A percentile compares a stretch with the other conserved stretches of the same genome.
These are phyloP conservation scores for Hypothenemus hampei DNA, from an alignment of 1,140 invertebrate genomes.

Conservation along the genomic window DNA sequence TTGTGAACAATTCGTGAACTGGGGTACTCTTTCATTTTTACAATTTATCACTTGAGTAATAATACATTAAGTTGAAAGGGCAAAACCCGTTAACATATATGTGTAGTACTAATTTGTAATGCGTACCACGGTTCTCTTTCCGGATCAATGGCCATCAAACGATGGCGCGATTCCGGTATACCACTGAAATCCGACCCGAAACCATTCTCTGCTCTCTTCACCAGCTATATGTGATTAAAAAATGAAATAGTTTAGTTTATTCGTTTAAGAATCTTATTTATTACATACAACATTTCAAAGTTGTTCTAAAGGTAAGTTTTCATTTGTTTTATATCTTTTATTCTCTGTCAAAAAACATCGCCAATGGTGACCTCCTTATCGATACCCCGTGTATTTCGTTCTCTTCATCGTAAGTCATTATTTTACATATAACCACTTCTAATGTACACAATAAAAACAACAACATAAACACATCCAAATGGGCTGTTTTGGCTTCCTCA, in stretches of 20 bases:
- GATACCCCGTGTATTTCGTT: constrained; percentile 17
- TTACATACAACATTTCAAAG: not conserved
- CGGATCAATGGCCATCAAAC: constrained; percentile 33
- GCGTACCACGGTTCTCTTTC: constrained; percentile 15
- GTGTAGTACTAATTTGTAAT: constrained; percentile 1
- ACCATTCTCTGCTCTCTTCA: constrained; percentile 5
- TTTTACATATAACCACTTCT: constrained; percentile 42
- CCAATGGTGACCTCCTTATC: constrained; percentile 14
- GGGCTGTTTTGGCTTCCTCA: constrained; percentile 27
- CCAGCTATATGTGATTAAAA: no score
- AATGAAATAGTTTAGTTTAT: not conserved
- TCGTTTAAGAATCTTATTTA: not conserved
- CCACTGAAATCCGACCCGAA: not conserved
- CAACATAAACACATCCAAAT: constrained; percentile 42
- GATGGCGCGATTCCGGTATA: constrained; percentile 35
- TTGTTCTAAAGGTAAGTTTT: not conserved
- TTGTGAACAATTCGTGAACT: no score
- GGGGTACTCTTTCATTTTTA: no score
- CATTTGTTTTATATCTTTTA: not conserved
- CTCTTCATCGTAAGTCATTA: constrained; percentile 36
- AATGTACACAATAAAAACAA: constrained; percentile 43
- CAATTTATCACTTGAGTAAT: no score
- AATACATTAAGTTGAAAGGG: no score
- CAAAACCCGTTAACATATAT: no score
- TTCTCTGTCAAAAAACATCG: constrained; percentile 28